phyloP scores from a whole-genome alignment of 2,888 invertebrate genomes.

The Pseudeuparius sepicola region DNA sequence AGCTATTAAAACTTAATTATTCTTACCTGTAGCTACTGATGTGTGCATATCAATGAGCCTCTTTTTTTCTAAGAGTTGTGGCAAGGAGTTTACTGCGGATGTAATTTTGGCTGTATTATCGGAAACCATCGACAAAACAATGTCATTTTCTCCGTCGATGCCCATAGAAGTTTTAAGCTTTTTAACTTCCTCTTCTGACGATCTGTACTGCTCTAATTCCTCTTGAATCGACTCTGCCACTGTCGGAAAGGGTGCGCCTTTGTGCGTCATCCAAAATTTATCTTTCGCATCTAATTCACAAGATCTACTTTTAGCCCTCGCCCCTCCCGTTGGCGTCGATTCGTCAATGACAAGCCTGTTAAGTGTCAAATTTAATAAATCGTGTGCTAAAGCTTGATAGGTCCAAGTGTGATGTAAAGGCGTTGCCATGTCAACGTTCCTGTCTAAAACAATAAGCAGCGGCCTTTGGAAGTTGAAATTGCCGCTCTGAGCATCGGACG shows the following conservation, averaged over 20 bases:
- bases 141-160: conserved; percentile 78
- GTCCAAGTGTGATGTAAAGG: conserved; percentile 99
- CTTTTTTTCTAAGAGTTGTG: conserved; percentile 94
- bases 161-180: conserved; percentile 91
- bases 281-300: conserved; percentile 88
- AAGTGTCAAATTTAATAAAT: conserved; percentile 83
- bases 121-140: conserved; percentile 76
- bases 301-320: conserved; percentile 67
- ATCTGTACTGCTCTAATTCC: conserved; percentile 83
- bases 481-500: conserved; percentile 69
- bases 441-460: conserved; percentile 81
- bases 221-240: conserved; percentile 99
- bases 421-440: conserved; percentile 94
- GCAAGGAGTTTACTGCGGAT: conserved; percentile 90
- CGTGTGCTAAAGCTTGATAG: conserved; percentile 96
- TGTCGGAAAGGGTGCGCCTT: conserved; percentile 85
- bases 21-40: conserved; percentile 87
- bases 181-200: conserved; percentile 95
- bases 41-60: conserved; percentile 98
- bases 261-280: conserved; percentile 87
- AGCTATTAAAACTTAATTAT: too few relatives aligned
- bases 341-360: conserved; percentile 54
- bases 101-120: conserved; percentile 91
- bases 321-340: conserved; percentile 38
- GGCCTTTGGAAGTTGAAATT: conserved; percentile 86